A percentile compares a stretch with the other conserved stretches of the same genome.
Evolutionary conservation across 2,888 invertebrate species (phyloP).

Genomic region (Folsomia candida): DNA sequence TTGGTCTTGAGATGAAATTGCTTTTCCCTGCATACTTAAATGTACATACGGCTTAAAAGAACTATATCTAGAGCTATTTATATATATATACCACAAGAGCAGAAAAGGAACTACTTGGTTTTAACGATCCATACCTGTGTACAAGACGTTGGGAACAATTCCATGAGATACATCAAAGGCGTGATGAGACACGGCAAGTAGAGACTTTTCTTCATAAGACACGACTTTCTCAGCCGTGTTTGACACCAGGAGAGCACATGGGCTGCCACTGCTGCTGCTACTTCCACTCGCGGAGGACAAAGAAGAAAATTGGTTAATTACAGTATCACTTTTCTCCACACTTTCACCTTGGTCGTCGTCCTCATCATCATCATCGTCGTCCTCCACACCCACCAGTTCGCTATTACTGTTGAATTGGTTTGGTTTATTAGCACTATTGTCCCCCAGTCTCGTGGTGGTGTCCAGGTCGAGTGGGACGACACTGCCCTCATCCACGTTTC

Average conservation of each 20-base stretch:
- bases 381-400: not conserved
- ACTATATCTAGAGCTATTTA: no score
- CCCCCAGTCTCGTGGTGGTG: not conserved
- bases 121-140: no score
- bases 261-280: slow-evolving; percentile 5
- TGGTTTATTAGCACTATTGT: not conserved
- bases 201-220: slow-evolving; percentile 43
- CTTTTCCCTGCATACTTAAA: no score
- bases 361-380: not conserved
- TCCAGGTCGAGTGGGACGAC: slow-evolving; percentile 26
- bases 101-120: no score
- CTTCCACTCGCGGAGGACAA: not conserved
- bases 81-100: no score
- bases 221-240: slow-evolving; percentile 31
- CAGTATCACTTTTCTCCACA: not conserved
- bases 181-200: slow-evolving; percentile 43
- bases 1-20: no score
- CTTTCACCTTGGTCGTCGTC: not conserved
- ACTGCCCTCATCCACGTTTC: not conserved
- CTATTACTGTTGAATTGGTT: not conserved
- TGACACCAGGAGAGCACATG: slow-evolving; percentile 33
- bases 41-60: no score
- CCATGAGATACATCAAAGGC: slow-evolving; percentile 45
- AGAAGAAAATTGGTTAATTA: not conserved
- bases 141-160: slow-evolving; percentile 44